Evolutionary conservation across 2,888 invertebrate species (phyloP).

Genomic region (Leptinotarsa rubiginosa): DNA sequence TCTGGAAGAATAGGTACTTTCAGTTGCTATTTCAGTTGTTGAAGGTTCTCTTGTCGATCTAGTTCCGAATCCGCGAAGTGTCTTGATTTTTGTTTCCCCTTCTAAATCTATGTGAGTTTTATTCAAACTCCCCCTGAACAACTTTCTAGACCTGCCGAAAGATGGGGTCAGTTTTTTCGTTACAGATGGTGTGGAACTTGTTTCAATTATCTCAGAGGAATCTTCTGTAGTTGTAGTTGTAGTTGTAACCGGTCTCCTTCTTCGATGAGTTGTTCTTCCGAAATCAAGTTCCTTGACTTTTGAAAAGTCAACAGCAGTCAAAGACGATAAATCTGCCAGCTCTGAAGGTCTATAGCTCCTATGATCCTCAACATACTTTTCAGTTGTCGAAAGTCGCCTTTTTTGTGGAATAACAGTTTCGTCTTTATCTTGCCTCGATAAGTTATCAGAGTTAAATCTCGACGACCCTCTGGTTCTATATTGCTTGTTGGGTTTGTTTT

Average conservation of each 20-base stretch:
- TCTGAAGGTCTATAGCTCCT: conserved; percentile 62
- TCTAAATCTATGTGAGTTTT: conserved; percentile 28
- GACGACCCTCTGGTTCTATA: conserved; percentile 52
- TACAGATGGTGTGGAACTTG: conserved; percentile 44
- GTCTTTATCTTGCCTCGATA: neutral
- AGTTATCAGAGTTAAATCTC: conserved; percentile 48
- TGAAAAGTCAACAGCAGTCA: conserved; percentile 68
- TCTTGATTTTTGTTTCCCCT: neutral
- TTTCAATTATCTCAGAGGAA: conserved; percentile 44
- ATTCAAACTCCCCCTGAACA: conserved; percentile 30
- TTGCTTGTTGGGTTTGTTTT: conserved; percentile 29
- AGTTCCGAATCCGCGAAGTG: conserved; percentile 19
- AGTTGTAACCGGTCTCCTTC: conserved; percentile 47
- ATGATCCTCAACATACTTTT: conserved; percentile 52
- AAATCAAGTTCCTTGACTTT: conserved; percentile 47
- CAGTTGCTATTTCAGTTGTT: conserved; percentile 28
- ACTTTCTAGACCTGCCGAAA: conserved; percentile 45
- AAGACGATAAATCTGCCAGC: conserved; percentile 69
- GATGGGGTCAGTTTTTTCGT: conserved; percentile 43
- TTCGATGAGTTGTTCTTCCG: conserved; percentile 35
- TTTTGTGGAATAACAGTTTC: conserved; percentile 5
- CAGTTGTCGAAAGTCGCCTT: conserved; percentile 46
- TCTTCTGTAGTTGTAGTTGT: conserved; percentile 27
- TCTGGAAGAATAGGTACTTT: neutral
- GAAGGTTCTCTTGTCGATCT: conserved; percentile 9